A percentile compares a stretch with the other conserved stretches of the same genome.
phyloP scores from a whole-genome alignment of 2,888 invertebrate genomes.

The Drosophila birchii region DNA sequence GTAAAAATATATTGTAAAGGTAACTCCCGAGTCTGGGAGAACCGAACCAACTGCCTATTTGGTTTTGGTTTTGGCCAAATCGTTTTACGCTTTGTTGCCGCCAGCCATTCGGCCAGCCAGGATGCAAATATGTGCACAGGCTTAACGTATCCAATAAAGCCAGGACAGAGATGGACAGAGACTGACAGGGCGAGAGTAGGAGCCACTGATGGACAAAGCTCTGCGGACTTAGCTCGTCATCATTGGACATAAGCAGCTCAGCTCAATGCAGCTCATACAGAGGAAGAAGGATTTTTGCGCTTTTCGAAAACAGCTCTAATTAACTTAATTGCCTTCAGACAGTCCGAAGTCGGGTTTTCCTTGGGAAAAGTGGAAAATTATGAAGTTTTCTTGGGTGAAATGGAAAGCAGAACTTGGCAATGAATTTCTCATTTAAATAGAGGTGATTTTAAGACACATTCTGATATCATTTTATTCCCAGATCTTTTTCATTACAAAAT shows the following conservation, averaged over 20 bases:
- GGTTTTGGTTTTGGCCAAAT: slow-evolving; percentile 56
- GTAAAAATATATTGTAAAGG: slow-evolving; percentile 42
- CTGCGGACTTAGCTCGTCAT: slow-evolving; percentile 42
- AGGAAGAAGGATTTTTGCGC: slow-evolving; percentile 11
- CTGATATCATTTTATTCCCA: no score
- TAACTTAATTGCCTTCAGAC: slow-evolving; percentile 1
- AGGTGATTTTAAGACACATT: neutral
- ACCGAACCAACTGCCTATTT: slow-evolving; percentile 37
- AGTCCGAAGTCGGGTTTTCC: neutral
- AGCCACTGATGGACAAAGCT: slow-evolving; percentile 61
- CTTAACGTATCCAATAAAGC: slow-evolving; percentile 58
- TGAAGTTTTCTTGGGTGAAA: neutral
- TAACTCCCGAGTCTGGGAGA: slow-evolving; percentile 21
- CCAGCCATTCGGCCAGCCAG: slow-evolving; percentile 35
- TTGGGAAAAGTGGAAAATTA: neutral
- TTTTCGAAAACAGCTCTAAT: neutral
- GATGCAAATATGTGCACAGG: slow-evolving; percentile 63
- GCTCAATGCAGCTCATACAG: slow-evolving; percentile 39
- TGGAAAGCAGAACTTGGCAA: no score
- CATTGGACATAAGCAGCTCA: slow-evolving; percentile 50
- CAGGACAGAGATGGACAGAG: slow-evolving; percentile 16
- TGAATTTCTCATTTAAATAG: neutral
- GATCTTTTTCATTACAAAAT: neutral
- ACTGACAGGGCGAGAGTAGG: slow-evolving; percentile 18
- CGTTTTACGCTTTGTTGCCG: slow-evolving; percentile 55